Percentiles rank a stretch among this genome's conserved stretches.
These are phyloP conservation scores for Sebastes hopkinsi DNA, from an alignment of 2,797 vertebrate species.

Conservation along the genomic window DNA sequence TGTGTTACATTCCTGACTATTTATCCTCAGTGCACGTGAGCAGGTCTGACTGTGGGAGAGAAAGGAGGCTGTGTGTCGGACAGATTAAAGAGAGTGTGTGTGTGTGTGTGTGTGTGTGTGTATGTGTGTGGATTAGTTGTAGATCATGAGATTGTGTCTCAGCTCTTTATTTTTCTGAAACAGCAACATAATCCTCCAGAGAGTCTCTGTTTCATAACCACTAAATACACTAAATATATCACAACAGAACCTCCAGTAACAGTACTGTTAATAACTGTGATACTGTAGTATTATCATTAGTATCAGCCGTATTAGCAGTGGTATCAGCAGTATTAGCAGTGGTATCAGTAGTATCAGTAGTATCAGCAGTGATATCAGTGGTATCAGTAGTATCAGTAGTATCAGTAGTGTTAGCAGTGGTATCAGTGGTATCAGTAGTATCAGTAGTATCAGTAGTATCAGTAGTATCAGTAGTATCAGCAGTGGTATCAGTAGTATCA, in stretches of 20 bases:
- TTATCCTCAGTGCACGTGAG: constrained; percentile 30
- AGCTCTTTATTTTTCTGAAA: background rate
- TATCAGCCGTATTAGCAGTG: constrained; percentile 10
- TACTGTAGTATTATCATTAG: background rate
- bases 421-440: constrained; percentile 1
- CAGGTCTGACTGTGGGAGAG: constrained; percentile 23
- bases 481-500: background rate
- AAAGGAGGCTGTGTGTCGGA: constrained; percentile 37
- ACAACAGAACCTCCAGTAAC: background rate
- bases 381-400: background rate
- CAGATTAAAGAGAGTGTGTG: constrained; percentile 19
- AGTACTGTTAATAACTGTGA: background rate
- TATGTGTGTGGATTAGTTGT: constrained; percentile 25
- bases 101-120: background rate
- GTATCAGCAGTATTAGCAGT: background rate
- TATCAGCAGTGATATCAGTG: constrained; percentile 9
- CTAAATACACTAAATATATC: background rate
- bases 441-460: too few relatives aligned
- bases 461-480: background rate
- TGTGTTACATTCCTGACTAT: constrained; percentile 30
- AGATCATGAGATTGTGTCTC: constrained; percentile 42
- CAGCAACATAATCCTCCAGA: background rate
- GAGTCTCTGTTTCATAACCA: background rate
- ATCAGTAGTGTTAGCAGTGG: constrained; percentile 1
- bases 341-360: too few relatives aligned